A percentile compares a stretch with the other conserved stretches of the same genome.
These are phyloP conservation scores for Heliconius eleuchia DNA, from an alignment of 1,140 invertebrate genomes.

Conservation along the genomic window DNA sequence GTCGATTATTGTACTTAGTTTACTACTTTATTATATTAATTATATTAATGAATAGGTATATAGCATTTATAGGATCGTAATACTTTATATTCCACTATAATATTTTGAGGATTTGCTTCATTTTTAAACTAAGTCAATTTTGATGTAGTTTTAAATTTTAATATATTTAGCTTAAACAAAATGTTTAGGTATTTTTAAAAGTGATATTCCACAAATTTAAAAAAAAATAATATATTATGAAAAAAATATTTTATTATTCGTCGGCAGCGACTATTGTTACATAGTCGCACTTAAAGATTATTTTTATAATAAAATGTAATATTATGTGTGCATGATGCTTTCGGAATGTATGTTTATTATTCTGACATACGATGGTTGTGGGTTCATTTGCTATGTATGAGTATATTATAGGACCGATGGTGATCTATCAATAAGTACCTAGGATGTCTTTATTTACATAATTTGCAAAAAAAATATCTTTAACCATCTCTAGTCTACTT, in stretches of 20 bases:
- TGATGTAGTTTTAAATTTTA: constrained; percentile 11
- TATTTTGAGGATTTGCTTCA: neutral
- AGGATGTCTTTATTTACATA: too few relatives aligned
- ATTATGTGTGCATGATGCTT: neutral
- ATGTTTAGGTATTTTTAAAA: constrained; percentile 8
- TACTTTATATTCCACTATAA: neutral
- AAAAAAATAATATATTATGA: neutral
- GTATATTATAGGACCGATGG: neutral
- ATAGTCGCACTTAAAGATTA: neutral
- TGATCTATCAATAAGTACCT: too few relatives aligned
- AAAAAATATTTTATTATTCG: neutral
- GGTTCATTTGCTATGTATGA: neutral
- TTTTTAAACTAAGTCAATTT: constrained; percentile 14
- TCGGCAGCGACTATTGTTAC: neutral
- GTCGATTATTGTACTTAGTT: neutral
- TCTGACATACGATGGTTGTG: neutral
- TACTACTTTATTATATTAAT: neutral
- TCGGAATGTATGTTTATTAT: neutral
- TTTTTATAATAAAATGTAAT: constrained; percentile 1
- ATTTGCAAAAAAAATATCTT: neutral
- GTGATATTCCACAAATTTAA: neutral
- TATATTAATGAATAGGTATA: neutral
- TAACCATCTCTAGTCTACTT: neutral
- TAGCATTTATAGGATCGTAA: neutral
- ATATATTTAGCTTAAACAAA: neutral